Evolutionary conservation across 1,140 invertebrate species (phyloP).

Genomic region (Acromyrmex charruanus): DNA sequence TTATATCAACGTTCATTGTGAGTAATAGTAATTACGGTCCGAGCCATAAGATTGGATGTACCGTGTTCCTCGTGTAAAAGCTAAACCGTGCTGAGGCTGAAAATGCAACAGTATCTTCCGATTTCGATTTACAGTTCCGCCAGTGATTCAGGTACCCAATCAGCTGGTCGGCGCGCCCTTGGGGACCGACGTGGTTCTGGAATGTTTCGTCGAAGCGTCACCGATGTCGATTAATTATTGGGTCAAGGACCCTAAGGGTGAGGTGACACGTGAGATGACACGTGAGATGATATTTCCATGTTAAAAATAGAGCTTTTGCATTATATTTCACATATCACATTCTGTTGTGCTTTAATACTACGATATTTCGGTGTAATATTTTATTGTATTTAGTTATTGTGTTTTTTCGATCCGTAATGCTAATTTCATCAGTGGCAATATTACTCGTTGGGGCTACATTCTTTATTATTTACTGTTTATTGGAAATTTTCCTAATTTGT

Average conservation of each 20-base stretch:
- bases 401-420: neutral
- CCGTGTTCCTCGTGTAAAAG: neutral
- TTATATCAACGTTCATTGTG: slow-evolving; percentile 94
- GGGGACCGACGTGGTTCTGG: slow-evolving; percentile 94
- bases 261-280: slow-evolving; percentile 77
- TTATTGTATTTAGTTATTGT: neutral
- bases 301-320: neutral
- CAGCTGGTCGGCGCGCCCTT: slow-evolving; percentile 95
- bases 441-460: neutral
- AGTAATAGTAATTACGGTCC: slow-evolving; percentile 86
- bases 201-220: slow-evolving; percentile 96
- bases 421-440: neutral
- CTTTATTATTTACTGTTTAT: slow-evolving; percentile 9
- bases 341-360: neutral
- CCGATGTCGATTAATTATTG: slow-evolving; percentile 96
- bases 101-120: slow-evolving; percentile 53
- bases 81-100: neutral
- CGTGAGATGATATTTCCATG: neutral
- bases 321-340: neutral
- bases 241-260: slow-evolving; percentile 91
- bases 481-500: slow-evolving; percentile 6
- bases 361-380: neutral
- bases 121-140: slow-evolving; percentile 90
- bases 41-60: slow-evolving; percentile 25
- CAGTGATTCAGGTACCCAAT: slow-evolving; percentile 95